Percentiles rank a stretch among this genome's conserved stretches.
Conservation (phyloP, 1,140 invertebrate genomes). For the Stenopsyche tienmushanensis region DNA sequence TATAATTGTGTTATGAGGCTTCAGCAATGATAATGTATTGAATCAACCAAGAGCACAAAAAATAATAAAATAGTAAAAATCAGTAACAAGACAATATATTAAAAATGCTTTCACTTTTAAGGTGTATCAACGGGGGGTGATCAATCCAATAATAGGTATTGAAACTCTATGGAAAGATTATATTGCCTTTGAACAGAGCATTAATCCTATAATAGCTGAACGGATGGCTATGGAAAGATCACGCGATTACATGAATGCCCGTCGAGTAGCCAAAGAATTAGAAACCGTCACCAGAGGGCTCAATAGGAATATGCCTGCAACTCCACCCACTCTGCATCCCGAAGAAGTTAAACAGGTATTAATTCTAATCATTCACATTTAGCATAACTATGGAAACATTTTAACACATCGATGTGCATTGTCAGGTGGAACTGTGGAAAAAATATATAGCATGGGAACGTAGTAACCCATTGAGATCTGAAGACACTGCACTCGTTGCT, state of each 20-base stretch:
- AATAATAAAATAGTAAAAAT: no score
- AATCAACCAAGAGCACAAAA: no score
- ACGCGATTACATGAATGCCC: constrained; percentile 96
- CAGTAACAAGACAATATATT: no score
- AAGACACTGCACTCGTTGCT: constrained; percentile 91
- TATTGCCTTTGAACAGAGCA: constrained; percentile 89
- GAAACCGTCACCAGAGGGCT: constrained; percentile 93
- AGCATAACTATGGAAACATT: no score
- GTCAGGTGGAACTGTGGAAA: constrained; percentile 96
- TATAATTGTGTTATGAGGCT: no score
- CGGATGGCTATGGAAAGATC: constrained; percentile 89
- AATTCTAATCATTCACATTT: not conserved
- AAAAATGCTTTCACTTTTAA: no score
- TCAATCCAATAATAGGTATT: constrained; percentile 97
- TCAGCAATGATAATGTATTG: no score
- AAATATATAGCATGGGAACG: constrained; percentile 98
- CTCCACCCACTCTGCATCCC: constrained; percentile 86
- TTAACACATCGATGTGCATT: not conserved
- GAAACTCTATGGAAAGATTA: constrained; percentile 99
- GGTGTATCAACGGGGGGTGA: constrained; percentile 92
- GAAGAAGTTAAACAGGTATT: constrained; percentile 93
- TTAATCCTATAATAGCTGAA: constrained; percentile 93
- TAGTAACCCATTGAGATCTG: constrained; percentile 91
- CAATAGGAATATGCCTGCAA: constrained; percentile 90
- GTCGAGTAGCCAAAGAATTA: constrained; percentile 94